These are phyloP conservation scores for Brachionus rotundiformis DNA, from an alignment of 1,140 invertebrate species.

Conservation along the genomic window DNA sequence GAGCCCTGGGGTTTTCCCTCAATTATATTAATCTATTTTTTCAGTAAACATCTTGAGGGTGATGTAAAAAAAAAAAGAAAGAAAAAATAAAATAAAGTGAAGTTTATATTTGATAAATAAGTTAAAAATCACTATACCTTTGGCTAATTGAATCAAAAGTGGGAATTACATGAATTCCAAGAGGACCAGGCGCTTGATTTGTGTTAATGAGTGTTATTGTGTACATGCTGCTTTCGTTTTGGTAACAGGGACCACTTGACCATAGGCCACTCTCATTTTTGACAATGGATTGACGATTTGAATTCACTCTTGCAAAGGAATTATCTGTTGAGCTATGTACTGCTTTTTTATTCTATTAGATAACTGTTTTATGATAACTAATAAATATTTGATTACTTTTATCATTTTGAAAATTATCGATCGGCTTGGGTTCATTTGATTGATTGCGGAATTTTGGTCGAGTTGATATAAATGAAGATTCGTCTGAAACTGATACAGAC, in stretches of 20 bases:
- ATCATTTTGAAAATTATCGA: background rate
- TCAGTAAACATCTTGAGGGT: too few species aligned
- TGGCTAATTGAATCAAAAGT: conserved; percentile 71
- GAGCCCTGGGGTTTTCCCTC: too few species aligned
- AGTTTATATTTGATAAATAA: background rate
- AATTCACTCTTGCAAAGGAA: conserved; percentile 7
- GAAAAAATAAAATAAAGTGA: too few species aligned
- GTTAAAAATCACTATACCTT: conserved; percentile 56
- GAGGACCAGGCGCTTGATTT: conserved; percentile 68
- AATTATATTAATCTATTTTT: too few species aligned
- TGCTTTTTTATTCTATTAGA: background rate
- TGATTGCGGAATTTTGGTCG: background rate
- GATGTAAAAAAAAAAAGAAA: too few species aligned
- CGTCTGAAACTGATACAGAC: background rate
- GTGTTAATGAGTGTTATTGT: background rate
- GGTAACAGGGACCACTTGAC: background rate
- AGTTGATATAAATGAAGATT: background rate
- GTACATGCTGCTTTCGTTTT: background rate
- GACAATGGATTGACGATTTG: conserved; percentile 23
- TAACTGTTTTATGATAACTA: background rate
- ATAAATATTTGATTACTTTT: background rate
- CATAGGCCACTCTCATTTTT: conserved; percentile 17
- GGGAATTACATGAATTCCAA: conserved; percentile 85
- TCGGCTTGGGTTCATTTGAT: background rate
- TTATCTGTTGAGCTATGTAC: background rate